Base-by-base conservation (phyloP, 2,888 invertebrate species). In the Trichopoda pennipes region DNA sequence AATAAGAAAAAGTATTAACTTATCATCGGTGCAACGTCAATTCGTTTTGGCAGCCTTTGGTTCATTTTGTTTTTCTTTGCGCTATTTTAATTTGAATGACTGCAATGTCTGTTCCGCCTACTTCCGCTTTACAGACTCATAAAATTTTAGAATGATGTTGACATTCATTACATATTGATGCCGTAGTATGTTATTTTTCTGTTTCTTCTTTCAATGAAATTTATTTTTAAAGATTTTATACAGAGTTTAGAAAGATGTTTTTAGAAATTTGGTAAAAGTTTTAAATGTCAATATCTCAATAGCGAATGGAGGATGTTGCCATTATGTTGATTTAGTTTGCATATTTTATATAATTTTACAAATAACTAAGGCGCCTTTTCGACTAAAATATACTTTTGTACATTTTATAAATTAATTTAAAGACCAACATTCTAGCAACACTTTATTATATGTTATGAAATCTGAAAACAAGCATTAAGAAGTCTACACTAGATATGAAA, bases 51-150 rank as follows among this genome's bases (percentile, higher is more conserved):
- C 69, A 69, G 69, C 68, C 55, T 77, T 63, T 56, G 4, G 17
- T 49, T 56, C 35, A 38, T 32, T 53, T 38, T 55, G 14, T 55
- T 76, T 63, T 12, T 55, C 61, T 56, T 14, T 19, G 23, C 12
- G 49, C 28, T 70, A 32, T 35, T 42, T 49, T 38, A 66, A 49
- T 66, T 42, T n/a, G 17, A 61, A 72, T 75, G 61, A 49, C 79
- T 79, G 82, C 82, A 79, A 44, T 74, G 56, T 70, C 47, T 76
- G 79, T 75, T 75, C 79, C 82, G 79, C 82, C 75, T 72, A 79
- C 82, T 79, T 79, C 75, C 82, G 79, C 66, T 82, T 68, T 72
- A 76, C 63, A 63, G 72, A 63, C 82, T 68, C 82, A 73, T 82
- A 76, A 79, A 79, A 73, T 72, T 79, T 72, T 76, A 79, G 47